Evolutionary conservation across 1,140 invertebrate species (phyloP), one percentile per base, ranked within the genome.

Genomic region (Pseudoatta argentina): DNA sequence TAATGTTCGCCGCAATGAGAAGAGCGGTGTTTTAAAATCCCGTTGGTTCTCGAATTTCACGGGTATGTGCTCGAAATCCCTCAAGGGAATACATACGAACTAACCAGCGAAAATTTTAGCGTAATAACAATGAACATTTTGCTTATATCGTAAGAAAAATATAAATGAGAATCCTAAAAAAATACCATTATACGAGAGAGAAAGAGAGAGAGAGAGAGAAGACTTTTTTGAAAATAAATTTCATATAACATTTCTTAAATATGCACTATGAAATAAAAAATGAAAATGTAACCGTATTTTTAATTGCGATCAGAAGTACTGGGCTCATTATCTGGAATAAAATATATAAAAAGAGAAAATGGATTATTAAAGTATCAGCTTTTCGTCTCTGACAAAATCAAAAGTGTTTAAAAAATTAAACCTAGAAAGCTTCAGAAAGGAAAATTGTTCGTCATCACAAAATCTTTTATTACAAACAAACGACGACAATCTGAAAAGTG

Each of bases 11-110:
- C 55, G 48, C 69, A 48, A 83, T 83, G 69, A 61, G 55, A 83
- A 73, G 7, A 83, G 69, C 55, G 1, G 24, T 48, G 67, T 75
- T 83, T 83, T 75, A 83, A 75, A 83, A 73, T 83, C 55, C 79
- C 27, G 55, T 61, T 83, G 39, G 39, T 61, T 61, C 55, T 83
- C 79, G 69, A 83, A 83, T 75, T 48, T 83, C 57, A 61, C 69
- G 69, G 24, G 5, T 57, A 16, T 34, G 55, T 34, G 55, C 69
- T 12, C 39, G 7, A 59, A 61, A 21, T 39, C 39, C 21, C 69
- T 30, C n/a, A 44, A 48, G 79, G 24, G 69, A 73, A 34, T 61
- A 51, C 55, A 27, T 59, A 48, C 34, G 18, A 39, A 53, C 21
- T 57, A 39, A n/a, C 79, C 48, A 48, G 55, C 39, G n/a, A 83